Evolutionary conservation across 2,888 invertebrate genomes (phyloP), one percentile per base, ranked within the genome.

Genomic region (Pteria penguin): DNA sequence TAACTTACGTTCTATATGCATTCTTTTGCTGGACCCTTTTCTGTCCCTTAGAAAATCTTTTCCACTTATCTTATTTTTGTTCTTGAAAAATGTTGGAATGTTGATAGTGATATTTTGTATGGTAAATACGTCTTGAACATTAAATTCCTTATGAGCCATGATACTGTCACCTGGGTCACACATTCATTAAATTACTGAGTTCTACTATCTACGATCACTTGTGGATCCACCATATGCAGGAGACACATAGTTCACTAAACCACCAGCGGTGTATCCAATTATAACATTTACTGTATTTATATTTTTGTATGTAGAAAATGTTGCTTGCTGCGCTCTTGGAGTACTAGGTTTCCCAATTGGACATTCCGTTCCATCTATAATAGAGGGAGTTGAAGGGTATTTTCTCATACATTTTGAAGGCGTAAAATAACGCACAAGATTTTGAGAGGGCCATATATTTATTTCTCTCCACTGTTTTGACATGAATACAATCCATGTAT

Each of bases 201-300:
- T 84, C 82, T n/a, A 78, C 78, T 58, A 81, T 82, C 55, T 82
- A 11, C 83, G 70, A 58, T 83, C 82, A 76, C 82, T 82, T 2
- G 79, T 79, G 22, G 78, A 75, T n/a, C 82, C 79, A 18, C 80
- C 79, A 77, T 73, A 82, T 24, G 75, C 77, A 27, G 33, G 11
- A 5, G 68, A 75, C 4, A 78, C 68, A 69, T 63, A 75, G 27
- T 22, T 63, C 14, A 75, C 69, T n/a, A 82, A 55, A 24, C 81
- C 81, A 60, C 84, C 79, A 14, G 82, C 82, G 14, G 78, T 81
- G 11, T 73, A 60, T 26, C 82, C 80, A 31, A 82, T 71, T 0
- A 81, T 54, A 55, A 76, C 57, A 66, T 82, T 83, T 2, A 80
- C 55, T 18, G 77, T 81, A 33, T 77, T 29, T 63, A 22, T 63